These are phyloP conservation scores for Trichoplusia ni DNA, from an alignment of 1,140 invertebrate genomes.

Conservation along the genomic window DNA sequence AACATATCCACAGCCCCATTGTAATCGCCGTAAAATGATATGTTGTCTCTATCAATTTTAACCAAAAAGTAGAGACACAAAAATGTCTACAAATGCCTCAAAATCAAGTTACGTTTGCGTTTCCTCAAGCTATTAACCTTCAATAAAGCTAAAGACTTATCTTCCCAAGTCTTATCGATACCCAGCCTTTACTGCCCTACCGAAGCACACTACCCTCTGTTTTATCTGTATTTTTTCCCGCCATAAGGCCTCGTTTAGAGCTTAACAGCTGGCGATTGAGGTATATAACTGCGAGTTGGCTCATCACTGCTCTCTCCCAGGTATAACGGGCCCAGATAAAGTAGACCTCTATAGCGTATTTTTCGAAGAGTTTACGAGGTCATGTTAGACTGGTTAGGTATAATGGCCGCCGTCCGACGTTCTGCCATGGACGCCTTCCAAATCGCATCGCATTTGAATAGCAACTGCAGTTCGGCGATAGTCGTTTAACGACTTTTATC, in stretches of 20 bases:
- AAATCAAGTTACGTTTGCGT: too few relatives aligned
- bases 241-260: slow-evolving; percentile 57
- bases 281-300: slow-evolving; percentile 61
- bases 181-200: too few relatives aligned
- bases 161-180: too few relatives aligned
- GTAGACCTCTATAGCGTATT: slow-evolving; percentile 33
- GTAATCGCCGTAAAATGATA: too few relatives aligned
- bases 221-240: slow-evolving; percentile 51
- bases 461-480: slow-evolving; percentile 55
- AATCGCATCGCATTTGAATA: slow-evolving; percentile 67
- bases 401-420: slow-evolving; percentile 51
- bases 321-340: slow-evolving; percentile 50
- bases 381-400: slow-evolving; percentile 43
- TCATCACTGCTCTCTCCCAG: slow-evolving; percentile 59
- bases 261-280: slow-evolving; percentile 67
- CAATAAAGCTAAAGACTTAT: background rate
- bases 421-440: slow-evolving; percentile 59
- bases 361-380: slow-evolving; percentile 35
- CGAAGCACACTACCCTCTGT: slow-evolving; percentile 42
- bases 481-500: slow-evolving; percentile 52
- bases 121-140: too few relatives aligned
- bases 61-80: too few relatives aligned
- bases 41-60: too few relatives aligned
- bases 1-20: too few relatives aligned
- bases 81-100: too few relatives aligned